Base-by-base conservation (phyloP, 2,888 invertebrate genomes). In the Patella depressa region DNA sequence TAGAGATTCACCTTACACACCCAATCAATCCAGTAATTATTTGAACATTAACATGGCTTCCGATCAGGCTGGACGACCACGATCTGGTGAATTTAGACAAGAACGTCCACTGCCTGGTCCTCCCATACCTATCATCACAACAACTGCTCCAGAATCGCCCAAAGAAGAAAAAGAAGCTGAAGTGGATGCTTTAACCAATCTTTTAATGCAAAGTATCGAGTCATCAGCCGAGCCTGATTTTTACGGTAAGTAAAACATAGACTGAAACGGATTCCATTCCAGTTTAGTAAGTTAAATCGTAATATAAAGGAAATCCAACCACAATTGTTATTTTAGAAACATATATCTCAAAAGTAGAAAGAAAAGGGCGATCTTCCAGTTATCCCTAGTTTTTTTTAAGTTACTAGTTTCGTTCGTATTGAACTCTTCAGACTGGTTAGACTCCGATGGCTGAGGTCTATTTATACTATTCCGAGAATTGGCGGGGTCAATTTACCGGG, bases 171-270 rank as follows among this genome's bases (percentile, higher is more conserved):
- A 96, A 89, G 96, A 96, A 91, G 94, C 95, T 82, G 96, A 96
- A 92, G 97, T 97, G 17, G 97, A 98, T 92, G 96, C 95, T 75
- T 93, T 98, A 73, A 97, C 97, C 34, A 95, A 96, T 92, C 93
- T 97, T 77, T 93, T 98, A 76, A 96, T 97, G 7, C 95, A 96
- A 91, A 96, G 97, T 72, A 96, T 98, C 86, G 88, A 90, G 73
- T 89, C 89, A 11, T 84, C 89, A 0, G 86, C 86, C 24, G 95
- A 94, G 87, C 92, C 93, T 3, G 95, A 96, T 89, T 94, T 94
- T 78, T 95, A 95, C 93, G 93, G 93, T 93, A 88, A 80, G 80
- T 45, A 45, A 45, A 45, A 45, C 45, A 45, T 34, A 5, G 7
- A 3, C 34, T 70, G 14, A 54, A 71, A n/a, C 59, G 4, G 45